Evolutionary conservation across 2,888 invertebrate species (phyloP), one percentile per base, ranked within the genome.

Genomic region (Epiblema foenella): DNA sequence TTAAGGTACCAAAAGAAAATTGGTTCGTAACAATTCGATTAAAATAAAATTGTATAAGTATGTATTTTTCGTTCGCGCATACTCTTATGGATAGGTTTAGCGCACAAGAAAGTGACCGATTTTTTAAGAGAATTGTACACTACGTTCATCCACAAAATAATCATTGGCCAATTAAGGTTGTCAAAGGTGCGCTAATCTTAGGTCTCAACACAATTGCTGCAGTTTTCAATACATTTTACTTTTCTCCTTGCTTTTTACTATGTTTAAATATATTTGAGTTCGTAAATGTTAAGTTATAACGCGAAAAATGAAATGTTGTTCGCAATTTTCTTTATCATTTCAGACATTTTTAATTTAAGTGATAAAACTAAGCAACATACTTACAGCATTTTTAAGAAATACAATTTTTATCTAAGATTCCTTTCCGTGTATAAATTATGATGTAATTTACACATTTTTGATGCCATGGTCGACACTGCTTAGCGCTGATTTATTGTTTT

Each of bases 361-460:
- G 54, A 54, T 24, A 29, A 29, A 24, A 12, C 1, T 54, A 24
- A 24, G 15, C 24, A 24, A 24, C 54, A 54, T 20, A 33, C 51
- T 63, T 63, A 18, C 3, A 12, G 51, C 15, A 15, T n/a, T 33
- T 51, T 52, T 18, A 8, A 52, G 17, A 24, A 37, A 63, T 20
- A 37, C 51, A 51, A 51, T 33, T 29, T 29, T 49, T 42, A 33
- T 62, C 49, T 49, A 17, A 49, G 49, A 63, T 63, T 52, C 51
- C 51, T 37, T 17, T 15, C 15, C 33, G 20, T 52, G 54, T 5
- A 7, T 33, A 52, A 63, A 49, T 62, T 49, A 33, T 37, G 18
- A 51, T 63, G 37, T 15, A 20, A 63, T 37, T 51, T 37, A 18
- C 9, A 18, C 24, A 8, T 39, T 60, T 33, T 37, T 51, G 63